Evolutionary conservation across 2,888 invertebrate genomes (phyloP).

Genomic region (Drosophila seclusa): DNA sequence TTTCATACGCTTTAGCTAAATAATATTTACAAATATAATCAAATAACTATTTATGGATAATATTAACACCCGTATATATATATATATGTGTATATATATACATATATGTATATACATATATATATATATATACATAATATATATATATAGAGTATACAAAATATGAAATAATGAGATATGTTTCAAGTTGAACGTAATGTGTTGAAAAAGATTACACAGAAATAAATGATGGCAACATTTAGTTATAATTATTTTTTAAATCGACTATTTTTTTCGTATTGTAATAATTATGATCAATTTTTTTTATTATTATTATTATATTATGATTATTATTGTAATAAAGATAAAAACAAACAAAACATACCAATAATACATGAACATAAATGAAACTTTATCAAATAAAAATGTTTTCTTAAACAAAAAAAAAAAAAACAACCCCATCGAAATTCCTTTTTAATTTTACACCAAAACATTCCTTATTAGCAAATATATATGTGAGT

Average conservation of each 20-base stretch:
- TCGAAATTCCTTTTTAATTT: constrained; percentile 70
- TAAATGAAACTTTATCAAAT: constrained; percentile 78
- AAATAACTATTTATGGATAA: constrained; percentile 66
- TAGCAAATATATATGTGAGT: constrained; percentile 2
- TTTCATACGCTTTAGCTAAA: constrained; percentile 83
- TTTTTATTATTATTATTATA: constrained; percentile 53
- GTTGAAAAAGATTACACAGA: constrained; percentile 17
- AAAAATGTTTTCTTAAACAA: constrained; percentile 77
- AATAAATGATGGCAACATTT: constrained; percentile 59
- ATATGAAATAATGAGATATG: constrained; percentile 46
- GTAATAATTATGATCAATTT: constrained; percentile 59
- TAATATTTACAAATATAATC: constrained; percentile 58
- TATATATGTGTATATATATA: constrained; percentile 16
- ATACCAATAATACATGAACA: constrained; percentile 76
- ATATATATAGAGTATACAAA: constrained; percentile 21
- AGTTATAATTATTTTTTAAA: constrained; percentile 65
- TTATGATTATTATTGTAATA: constrained; percentile 62
- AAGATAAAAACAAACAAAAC: constrained; percentile 65
- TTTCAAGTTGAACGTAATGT: constrained; percentile 43
- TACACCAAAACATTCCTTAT: constrained; percentile 27
- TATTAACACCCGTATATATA: constrained; percentile 36
- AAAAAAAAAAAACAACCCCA: constrained; percentile 73
- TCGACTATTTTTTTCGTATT: constrained; percentile 57
- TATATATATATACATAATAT: constrained; percentile 26
- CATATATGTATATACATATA: constrained; percentile 15